Percentiles rank a stretch among this genome's conserved stretches.
These are phyloP conservation scores for Tichodroma muraria DNA, from an alignment of 2,113 vertebrate species.

Conservation along the genomic window DNA sequence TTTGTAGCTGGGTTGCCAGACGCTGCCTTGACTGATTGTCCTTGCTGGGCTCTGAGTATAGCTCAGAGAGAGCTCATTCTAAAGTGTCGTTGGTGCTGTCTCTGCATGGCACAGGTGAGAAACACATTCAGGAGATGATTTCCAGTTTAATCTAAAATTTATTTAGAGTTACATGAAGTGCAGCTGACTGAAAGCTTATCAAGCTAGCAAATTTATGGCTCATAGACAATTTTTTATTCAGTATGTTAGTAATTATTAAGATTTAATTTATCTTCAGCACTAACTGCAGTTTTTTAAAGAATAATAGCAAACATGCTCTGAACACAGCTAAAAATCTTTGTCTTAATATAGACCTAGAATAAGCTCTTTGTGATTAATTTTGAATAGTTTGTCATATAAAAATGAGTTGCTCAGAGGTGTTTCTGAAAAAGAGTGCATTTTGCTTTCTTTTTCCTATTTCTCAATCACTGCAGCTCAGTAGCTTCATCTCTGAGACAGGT, in stretches of 20 bases:
- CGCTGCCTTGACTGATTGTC: not conserved
- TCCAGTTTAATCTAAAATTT: not conserved
- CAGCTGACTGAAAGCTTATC: not conserved
- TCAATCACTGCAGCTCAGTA: not conserved
- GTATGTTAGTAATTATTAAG: not conserved
- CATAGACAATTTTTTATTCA: not conserved
- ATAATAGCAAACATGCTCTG: not conserved
- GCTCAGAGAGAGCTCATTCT: not conserved
- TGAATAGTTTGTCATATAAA: not conserved
- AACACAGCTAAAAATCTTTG: not conserved
- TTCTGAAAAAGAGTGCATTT: not conserved
- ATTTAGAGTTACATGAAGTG: not conserved
- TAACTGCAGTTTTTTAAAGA: not conserved
- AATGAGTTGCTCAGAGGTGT: not conserved
- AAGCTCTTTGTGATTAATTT: not conserved
- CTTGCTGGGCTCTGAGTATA: not conserved
- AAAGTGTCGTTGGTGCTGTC: not conserved
- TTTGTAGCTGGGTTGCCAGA: not conserved
- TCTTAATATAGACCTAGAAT: not conserved
- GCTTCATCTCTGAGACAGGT: not conserved
- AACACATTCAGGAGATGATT: not conserved
- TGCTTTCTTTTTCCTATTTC: not conserved
- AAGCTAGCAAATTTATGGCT: not conserved
- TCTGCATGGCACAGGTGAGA: not conserved
- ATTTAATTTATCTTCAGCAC: not conserved